Conservation (phyloP, 2,113 vertebrate genomes). For the Charina bottae region DNA sequence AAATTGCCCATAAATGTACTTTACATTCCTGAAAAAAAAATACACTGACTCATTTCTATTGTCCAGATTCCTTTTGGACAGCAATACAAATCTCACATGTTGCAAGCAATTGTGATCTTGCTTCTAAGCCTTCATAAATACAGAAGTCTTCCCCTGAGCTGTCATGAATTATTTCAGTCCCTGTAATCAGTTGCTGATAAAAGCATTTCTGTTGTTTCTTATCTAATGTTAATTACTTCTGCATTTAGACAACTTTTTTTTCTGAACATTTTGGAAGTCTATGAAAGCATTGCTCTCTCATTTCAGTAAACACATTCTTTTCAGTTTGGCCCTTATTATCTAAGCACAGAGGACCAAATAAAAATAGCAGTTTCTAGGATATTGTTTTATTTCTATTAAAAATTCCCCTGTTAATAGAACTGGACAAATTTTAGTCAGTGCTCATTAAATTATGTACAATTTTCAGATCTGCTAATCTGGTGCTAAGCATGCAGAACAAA, state of each 20-base stretch:
- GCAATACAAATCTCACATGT: background rate
- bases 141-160: slow-evolving; percentile 31
- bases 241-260: slow-evolving; percentile 63
- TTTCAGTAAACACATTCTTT: slow-evolving; percentile 58
- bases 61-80: slow-evolving; percentile 35
- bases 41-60: slow-evolving; percentile 5
- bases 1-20: background rate
- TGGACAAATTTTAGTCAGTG: slow-evolving; percentile 62
- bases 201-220: slow-evolving; percentile 61
- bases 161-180: slow-evolving; percentile 47
- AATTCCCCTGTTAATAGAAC: slow-evolving; percentile 56
- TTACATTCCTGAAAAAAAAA: slow-evolving; percentile 42
- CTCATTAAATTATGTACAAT: slow-evolving; percentile 28
- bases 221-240: slow-evolving; percentile 72
- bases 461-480: slow-evolving; percentile 45
- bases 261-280: slow-evolving; percentile 55
- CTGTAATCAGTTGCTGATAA: slow-evolving; percentile 57
- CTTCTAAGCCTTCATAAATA: slow-evolving; percentile 35
- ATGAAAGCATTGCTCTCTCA: slow-evolving; percentile 64
- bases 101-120: slow-evolving; percentile 16
- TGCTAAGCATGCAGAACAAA: slow-evolving; percentile 10
- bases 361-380: slow-evolving; percentile 40
- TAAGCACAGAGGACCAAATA: slow-evolving; percentile 50
- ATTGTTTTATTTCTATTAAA: slow-evolving; percentile 52
- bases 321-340: slow-evolving; percentile 58